These are phyloP conservation scores for Euproctis similis DNA, from an alignment of 2,888 invertebrate genomes.

Conservation along the genomic window DNA sequence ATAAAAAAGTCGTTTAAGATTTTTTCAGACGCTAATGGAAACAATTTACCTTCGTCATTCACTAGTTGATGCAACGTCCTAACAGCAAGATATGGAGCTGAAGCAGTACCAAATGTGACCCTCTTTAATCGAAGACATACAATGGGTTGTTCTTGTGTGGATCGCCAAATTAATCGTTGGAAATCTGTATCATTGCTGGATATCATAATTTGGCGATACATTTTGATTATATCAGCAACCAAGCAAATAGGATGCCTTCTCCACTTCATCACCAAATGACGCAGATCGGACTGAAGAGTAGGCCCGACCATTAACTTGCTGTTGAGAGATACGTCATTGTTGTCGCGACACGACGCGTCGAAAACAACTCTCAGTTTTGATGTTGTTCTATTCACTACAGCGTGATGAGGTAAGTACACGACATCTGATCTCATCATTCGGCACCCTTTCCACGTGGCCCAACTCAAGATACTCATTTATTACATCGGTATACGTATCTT, in stretches of 20 bases:
- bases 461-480: not conserved
- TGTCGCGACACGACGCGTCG: not conserved
- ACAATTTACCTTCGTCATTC: conserved; percentile 3
- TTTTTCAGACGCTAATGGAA: conserved; percentile 1
- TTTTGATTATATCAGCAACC: not conserved
- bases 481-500: conserved; percentile 10
- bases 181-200: not conserved
- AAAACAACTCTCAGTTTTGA: not conserved
- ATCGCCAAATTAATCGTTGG: not conserved
- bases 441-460: not conserved
- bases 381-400: not conserved
- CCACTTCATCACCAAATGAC: not conserved
- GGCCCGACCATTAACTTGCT: not conserved
- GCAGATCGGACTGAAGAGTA: not conserved
- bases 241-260: not conserved
- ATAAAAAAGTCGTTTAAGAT: conserved; percentile 4
- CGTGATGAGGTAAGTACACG: not conserved
- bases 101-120: not conserved
- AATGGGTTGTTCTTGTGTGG: no score
- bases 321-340: not conserved
- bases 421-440: no score
- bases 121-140: not conserved
- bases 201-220: not conserved
- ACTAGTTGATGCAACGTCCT: conserved; percentile 4
- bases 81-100: conserved; percentile 6